Evolutionary conservation across 2,797 vertebrate species (phyloP).

Genomic region (Sphenodon punctatus): DNA sequence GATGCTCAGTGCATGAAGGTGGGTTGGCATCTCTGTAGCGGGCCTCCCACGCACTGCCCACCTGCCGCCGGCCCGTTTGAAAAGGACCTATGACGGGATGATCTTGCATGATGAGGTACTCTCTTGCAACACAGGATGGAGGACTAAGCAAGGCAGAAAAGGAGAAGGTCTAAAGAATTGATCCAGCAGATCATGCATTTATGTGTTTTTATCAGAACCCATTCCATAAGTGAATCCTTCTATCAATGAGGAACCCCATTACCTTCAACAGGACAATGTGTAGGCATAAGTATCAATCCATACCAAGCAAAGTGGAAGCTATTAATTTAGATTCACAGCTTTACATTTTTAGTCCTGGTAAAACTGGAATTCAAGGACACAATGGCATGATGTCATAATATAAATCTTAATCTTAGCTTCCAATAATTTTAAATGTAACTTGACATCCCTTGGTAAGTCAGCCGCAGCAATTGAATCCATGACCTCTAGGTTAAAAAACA

Average conservation of each 20-base stretch:
- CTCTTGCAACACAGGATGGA: too few species aligned
- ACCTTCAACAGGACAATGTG: neutral
- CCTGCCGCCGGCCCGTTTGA: too few species aligned
- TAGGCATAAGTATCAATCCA: accelerated
- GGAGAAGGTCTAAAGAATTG: neutral
- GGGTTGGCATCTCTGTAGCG: too few species aligned
- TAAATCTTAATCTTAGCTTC: neutral
- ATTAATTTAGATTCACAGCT: neutral
- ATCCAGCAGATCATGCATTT: neutral
- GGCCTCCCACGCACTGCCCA: too few species aligned
- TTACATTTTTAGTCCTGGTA: neutral
- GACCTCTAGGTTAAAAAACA: too few species aligned
- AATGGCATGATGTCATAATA: neutral
- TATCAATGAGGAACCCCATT: accelerated
- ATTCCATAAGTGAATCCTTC: accelerated
- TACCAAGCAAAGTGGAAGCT: too few species aligned
- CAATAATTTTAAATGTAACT: neutral
- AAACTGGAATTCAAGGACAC: neutral
- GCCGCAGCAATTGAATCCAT: too few species aligned
- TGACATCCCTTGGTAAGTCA: neutral
- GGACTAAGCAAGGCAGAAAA: neutral
- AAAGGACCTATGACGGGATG: too few species aligned
- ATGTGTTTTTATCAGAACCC: too few species aligned
- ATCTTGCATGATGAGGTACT: too few species aligned
- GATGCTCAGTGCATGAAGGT: too few species aligned